A percentile compares a stretch with the other conserved stretches of the same genome.
phyloP scores from a whole-genome alignment of 2,797 vertebrate genomes.

The Pteropus rufus region DNA sequence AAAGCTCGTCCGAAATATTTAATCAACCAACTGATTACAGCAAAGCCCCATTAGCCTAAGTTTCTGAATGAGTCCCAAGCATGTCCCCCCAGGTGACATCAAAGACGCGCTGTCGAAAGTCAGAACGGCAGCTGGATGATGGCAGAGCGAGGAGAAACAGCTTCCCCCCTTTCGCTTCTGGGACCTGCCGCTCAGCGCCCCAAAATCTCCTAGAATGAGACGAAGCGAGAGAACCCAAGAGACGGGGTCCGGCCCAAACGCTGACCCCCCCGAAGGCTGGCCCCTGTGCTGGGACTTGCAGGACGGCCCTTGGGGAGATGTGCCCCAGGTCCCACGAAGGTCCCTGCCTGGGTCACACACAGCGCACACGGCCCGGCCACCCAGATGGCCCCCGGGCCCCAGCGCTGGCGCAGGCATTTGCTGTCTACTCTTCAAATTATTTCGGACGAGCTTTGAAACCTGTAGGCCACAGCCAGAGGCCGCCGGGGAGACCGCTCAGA shows the following conservation, averaged over 20 bases:
- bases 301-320: too few species aligned
- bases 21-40: too few species aligned
- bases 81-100: rapidly evolving
- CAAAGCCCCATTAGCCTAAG: rapidly evolving
- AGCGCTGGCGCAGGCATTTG: too few species aligned
- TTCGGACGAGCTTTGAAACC: rapidly evolving
- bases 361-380: rapidly evolving
- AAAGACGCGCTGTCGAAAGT: not conserved
- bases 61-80: not conserved
- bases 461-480: not conserved
- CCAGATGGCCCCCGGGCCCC: not conserved
- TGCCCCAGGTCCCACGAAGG: too few species aligned
- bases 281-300: not conserved
- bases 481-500: too few species aligned
- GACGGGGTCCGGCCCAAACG: too few species aligned
- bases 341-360: not conserved
- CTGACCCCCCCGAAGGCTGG: rapidly evolving
- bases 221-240: not conserved
- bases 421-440: rapidly evolving
- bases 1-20: too few species aligned
- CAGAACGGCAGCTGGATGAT: rapidly evolving
- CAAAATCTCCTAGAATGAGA: not conserved
- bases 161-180: not conserved
- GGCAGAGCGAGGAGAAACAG: rapidly evolving
- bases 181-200: not conserved